Base-by-base conservation (phyloP, 2,113 vertebrate species). In the Casuarius casuarius region DNA sequence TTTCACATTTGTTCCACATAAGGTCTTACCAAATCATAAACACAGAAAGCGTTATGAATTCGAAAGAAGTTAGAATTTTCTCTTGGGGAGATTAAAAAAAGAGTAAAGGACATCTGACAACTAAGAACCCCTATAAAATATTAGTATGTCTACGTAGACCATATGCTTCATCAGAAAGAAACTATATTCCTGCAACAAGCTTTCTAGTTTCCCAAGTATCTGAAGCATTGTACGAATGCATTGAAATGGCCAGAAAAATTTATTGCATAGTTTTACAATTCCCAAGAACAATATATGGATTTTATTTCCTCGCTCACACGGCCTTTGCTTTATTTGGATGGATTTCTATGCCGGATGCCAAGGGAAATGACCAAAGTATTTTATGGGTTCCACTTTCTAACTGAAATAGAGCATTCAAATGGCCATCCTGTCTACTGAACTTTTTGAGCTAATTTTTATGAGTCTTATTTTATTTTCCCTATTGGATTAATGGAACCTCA, bases 401-500 rank as follows among this genome's bases (percentile, higher is more conserved):
- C 12, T 29, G 40, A 18, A 40, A 67, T 20, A 42, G 40, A 42
- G 28, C 65, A 44, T 67, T 67, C 65, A 67, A 67, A 56, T 31
- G 38, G 17, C 65, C 40, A 31, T 44, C 10, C 65, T 20, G 65
- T 29, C 29, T 67, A 19, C 17, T 67, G 40, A 67, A 67, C 54
- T 56, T 56, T 56, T 56, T 14, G 7, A 56, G 54, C 54, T 56
- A 29, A 56, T 56, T 56, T 56, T 56, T 56, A 56, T 56, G 14
- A 15, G 2, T 23, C 84, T 31, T 33, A 1, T 28, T 73, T 26
- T 33, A 31, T 17, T 14, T 70, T 19, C 35, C 44, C 61, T 29
- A 1, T 0, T 9, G 23, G 28, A 20, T 44, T 22, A n/a, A 1
- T 21, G 0, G 31, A 12, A 46, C 22, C 35, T 90, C 35, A 35